Evolutionary conservation across 2,797 vertebrate species (phyloP), one percentile per base, ranked within the genome.

Genomic region (Artibeus jamaicensis): DNA sequence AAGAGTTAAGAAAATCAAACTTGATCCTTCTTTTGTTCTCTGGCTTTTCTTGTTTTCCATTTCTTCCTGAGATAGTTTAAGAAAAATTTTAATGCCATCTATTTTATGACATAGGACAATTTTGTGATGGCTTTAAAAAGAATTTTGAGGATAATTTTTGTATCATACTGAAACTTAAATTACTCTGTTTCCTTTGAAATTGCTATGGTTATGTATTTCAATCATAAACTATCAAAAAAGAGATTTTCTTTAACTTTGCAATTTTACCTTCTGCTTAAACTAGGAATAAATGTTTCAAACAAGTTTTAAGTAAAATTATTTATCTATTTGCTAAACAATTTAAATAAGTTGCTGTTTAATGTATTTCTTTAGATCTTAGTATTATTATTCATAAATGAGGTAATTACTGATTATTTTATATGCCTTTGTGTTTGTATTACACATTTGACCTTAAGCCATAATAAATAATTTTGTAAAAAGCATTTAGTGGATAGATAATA

Each of bases 81-180:
- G 74, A 79, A 10, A 94, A 93, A 96, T 62, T 89, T 96, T 96
- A 91, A 81, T 95, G 74, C 91, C 94, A 81, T 29, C 93, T 89
- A 53, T 3, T 92, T 39, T 92, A 81, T 87, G 93, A 93, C 86
- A 86, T 59, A 70, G 73, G 89, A 95, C 68, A 97, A 95, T 89
- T 96, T 92, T 83, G 57, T 57, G 95, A 97, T 95, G 92, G 92
- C 83, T 96, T 95, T 97, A 91, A 92, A 26, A 92, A 82, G 82
- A 96, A 77, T 94, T 94, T 89, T 86, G 16, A 91, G 77, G 1
- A 6, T 89, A 88, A 93, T 97, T 97, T 98, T 97, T 91, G 86
- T 94, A 62, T 95, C 93, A 94, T 3, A 46, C 22, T 96, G 93
- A 97, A 90, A 89, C 32, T 91, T 94, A 93, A 98, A 97, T 97